Evolutionary conservation across 1,140 invertebrate species (phyloP).

Genomic region (Drosophila pseudoobscura): DNA sequence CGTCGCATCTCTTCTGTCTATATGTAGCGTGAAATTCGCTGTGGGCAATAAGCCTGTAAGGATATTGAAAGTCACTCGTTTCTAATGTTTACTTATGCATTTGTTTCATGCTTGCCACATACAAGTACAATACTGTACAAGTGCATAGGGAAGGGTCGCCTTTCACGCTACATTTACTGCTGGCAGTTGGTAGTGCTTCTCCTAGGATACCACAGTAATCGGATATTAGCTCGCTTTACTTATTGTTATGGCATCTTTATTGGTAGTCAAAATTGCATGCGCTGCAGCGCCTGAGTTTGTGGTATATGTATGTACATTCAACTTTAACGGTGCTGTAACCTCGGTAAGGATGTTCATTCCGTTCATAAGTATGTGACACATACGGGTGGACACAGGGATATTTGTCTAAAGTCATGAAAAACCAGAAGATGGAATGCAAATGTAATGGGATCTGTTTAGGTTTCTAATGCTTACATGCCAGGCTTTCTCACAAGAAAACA

Average conservation of each 20-base stretch:
- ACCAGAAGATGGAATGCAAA: too few relatives aligned
- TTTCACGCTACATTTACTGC: slow-evolving; percentile 70
- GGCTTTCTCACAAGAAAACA: too few relatives aligned
- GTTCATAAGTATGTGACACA: too few relatives aligned
- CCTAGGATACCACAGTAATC: slow-evolving; percentile 51
- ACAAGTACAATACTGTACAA: slow-evolving; percentile 20
- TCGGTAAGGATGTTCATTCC: neutral
- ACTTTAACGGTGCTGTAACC: slow-evolving; percentile 45
- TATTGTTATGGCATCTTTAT: slow-evolving; percentile 79
- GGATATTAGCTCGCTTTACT: slow-evolving; percentile 69
- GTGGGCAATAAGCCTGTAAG: slow-evolving; percentile 81
- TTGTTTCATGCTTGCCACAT: slow-evolving; percentile 64
- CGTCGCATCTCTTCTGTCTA: slow-evolving; percentile 13
- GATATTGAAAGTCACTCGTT: slow-evolving; percentile 82
- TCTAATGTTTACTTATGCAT: slow-evolving; percentile 82
- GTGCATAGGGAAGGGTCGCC: slow-evolving; percentile 48
- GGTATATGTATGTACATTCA: too few relatives aligned
- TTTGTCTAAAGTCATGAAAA: too few relatives aligned
- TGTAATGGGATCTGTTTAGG: too few relatives aligned
- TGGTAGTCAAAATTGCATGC: slow-evolving; percentile 3
- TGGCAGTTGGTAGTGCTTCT: slow-evolving; percentile 1
- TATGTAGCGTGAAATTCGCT: slow-evolving; percentile 80
- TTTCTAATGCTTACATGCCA: too few relatives aligned
- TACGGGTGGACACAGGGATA: too few relatives aligned
- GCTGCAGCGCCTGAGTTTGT: neutral